phyloP scores from a whole-genome alignment of 2,888 invertebrate species.

The Caenorhabditis uteleia region DNA sequence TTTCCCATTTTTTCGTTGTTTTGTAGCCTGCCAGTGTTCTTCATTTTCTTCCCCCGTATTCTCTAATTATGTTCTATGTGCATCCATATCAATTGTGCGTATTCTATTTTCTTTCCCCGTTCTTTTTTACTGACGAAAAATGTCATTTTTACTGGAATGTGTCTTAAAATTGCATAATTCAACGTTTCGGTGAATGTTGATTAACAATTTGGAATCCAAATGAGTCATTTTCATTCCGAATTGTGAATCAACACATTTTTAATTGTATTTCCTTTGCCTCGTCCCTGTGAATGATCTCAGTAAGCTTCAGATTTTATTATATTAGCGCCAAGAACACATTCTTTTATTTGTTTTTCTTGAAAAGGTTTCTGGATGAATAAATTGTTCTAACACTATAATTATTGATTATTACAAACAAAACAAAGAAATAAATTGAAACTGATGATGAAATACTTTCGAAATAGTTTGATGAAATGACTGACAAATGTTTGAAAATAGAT shows the following conservation, averaged over 20 bases:
- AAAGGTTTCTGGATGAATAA: constrained; percentile 32
- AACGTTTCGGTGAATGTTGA: not conserved
- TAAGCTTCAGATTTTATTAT: constrained; percentile 25
- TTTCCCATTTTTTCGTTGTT: no score
- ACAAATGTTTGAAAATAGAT: no score
- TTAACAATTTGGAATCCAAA: no score
- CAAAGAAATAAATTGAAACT: not conserved
- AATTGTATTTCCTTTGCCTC: constrained; percentile 23
- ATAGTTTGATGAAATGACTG: no score
- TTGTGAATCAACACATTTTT: not conserved
- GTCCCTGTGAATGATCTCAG: constrained; percentile 46
- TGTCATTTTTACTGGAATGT: no score
- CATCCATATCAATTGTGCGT: no score
- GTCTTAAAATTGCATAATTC: not conserved
- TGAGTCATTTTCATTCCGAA: no score
- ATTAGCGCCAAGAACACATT: constrained; percentile 20
- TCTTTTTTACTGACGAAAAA: not conserved
- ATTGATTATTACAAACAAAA: not conserved
- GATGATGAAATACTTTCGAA: not conserved
- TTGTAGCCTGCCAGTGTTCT: no score
- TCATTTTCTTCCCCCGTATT: no score
- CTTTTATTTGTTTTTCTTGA: constrained; percentile 15
- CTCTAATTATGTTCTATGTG: no score
- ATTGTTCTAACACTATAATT: constrained; percentile 26
- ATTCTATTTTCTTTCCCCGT: no score